A percentile compares a stretch with the other conserved stretches of the same genome.
phyloP scores from a whole-genome alignment of 2,113 vertebrate genomes.

The Chrysemys picta region DNA sequence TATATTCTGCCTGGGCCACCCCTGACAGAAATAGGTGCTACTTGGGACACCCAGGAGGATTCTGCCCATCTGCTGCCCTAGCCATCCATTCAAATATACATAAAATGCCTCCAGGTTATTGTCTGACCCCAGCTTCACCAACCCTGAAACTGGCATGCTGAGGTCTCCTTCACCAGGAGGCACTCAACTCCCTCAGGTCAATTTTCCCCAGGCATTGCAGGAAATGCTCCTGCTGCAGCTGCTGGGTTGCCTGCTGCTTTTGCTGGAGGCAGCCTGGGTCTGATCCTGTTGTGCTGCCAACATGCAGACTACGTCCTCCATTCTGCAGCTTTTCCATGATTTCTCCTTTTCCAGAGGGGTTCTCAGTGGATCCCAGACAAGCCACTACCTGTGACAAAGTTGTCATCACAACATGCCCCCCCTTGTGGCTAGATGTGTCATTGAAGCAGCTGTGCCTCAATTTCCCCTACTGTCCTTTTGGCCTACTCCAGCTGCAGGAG shows the following conservation, averaged over 20 bases:
- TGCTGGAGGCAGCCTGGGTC: not conserved
- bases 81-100: not conserved
- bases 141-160: not conserved
- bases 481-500: not conserved
- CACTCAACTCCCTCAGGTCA: not conserved
- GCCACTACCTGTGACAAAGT: not conserved
- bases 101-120: not conserved
- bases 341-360: not conserved
- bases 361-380: not conserved
- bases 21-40: not conserved
- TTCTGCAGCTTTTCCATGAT: not conserved
- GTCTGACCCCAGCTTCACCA: not conserved
- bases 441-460: not conserved
- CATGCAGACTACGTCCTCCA: not conserved
- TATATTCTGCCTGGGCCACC: not conserved
- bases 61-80: not conserved
- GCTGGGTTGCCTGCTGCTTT: not conserved
- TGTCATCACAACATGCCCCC: not conserved
- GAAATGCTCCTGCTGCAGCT: not conserved
- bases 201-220: not conserved
- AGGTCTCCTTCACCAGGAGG: not conserved
- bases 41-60: not conserved
- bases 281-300: not conserved
- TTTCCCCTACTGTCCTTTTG: not conserved
- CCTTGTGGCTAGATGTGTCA: not conserved